Evolutionary conservation across 2,113 vertebrate species (phyloP).

Genomic region (Entosphenus tridentatus): DNA sequence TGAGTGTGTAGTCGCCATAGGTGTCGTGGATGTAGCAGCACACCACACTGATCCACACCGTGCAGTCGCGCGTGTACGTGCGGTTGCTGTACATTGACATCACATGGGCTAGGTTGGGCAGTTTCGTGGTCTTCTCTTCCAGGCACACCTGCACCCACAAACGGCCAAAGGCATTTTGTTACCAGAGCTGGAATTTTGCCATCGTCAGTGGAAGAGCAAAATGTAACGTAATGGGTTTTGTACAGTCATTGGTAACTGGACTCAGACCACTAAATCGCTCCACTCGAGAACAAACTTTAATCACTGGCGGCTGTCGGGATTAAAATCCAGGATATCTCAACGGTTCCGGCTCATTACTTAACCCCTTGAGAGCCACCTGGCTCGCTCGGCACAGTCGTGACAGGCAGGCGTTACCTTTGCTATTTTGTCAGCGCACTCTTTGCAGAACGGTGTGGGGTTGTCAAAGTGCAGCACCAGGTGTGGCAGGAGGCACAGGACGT

Average conservation of each 20-base stretch:
- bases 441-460: conserved; percentile 75
- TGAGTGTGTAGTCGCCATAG: conserved; percentile 67
- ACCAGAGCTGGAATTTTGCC: too few relatives aligned
- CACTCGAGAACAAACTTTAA: too few relatives aligned
- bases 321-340: too few relatives aligned
- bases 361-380: too few relatives aligned
- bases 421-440: conserved; percentile 79
- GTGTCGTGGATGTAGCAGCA: conserved; percentile 96
- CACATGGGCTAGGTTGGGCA: conserved; percentile 84
- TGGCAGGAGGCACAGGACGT: conserved; percentile 82
- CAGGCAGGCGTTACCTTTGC: conserved; percentile 40
- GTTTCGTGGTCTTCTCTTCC: conserved; percentile 75
- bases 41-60: conserved; percentile 87
- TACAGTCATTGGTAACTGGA: too few relatives aligned
- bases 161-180: too few relatives aligned
- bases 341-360: too few relatives aligned
- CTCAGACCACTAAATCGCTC: too few relatives aligned
- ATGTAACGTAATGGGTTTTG: too few relatives aligned
- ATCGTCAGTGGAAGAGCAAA: too few relatives aligned
- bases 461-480: conserved; percentile 92
- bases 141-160: conserved; percentile 50
- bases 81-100: conserved; percentile 96
- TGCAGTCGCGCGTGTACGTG: conserved; percentile 77
- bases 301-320: too few relatives aligned
- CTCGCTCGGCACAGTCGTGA: too few relatives aligned